Percentiles rank a stretch among this genome's conserved stretches.
These are phyloP conservation scores for Taphrorychus bicolor DNA, from an alignment of 2,888 invertebrate species.

Conservation along the genomic window DNA sequence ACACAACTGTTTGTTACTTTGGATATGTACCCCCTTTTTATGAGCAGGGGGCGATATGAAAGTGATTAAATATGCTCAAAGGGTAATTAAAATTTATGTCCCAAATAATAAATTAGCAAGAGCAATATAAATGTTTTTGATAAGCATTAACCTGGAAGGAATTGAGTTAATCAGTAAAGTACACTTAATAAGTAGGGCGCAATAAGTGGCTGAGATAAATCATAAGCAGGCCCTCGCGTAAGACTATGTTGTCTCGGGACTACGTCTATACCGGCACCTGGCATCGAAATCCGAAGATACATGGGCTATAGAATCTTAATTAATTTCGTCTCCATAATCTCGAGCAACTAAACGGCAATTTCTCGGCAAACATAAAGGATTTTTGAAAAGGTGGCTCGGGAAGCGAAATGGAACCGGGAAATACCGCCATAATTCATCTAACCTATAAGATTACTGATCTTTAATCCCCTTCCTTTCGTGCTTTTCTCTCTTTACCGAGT, in stretches of 20 bases:
- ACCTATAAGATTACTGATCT: conserved; percentile 77
- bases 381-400: conserved; percentile 56
- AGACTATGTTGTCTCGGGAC: conserved; percentile 31
- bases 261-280: conserved; percentile 50
- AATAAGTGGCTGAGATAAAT: conserved; percentile 39
- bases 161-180: conserved; percentile 22
- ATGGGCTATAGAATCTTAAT: conserved; percentile 62
- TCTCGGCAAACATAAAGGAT: conserved; percentile 60
- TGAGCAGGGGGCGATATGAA: no score
- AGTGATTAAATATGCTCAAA: not conserved
- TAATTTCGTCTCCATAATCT: conserved; percentile 61
- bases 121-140: not conserved
- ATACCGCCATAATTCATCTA: conserved; percentile 73
- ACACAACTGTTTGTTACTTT: no score
- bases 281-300: conserved; percentile 58
- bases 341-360: conserved; percentile 61
- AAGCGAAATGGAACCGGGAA: conserved; percentile 57
- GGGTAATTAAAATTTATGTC: not conserved
- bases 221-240: conserved; percentile 35
- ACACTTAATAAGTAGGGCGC: conserved; percentile 37
- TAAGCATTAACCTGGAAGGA: not conserved
- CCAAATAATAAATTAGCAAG: not conserved
- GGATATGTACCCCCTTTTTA: no score
- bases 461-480: conserved; percentile 71
- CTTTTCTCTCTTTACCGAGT: conserved; percentile 62